These are phyloP conservation scores for Quadroppia sp. DNA, from an alignment of 2,888 invertebrate genomes.

Conservation along the genomic window DNA sequence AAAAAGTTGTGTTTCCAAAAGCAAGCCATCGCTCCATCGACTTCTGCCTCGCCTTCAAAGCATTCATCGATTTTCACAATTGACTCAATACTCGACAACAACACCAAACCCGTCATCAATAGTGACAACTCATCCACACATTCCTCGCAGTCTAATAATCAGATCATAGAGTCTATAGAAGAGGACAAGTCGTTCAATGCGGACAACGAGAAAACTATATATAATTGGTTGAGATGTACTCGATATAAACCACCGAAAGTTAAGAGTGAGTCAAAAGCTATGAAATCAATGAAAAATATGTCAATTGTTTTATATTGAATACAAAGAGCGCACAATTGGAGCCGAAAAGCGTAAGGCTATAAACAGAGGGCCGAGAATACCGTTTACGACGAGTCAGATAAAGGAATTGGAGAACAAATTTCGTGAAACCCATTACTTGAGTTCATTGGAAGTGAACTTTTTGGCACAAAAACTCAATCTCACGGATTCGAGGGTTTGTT, in stretches of 20 bases:
- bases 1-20: conserved; percentile 8
- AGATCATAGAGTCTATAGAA: not conserved
- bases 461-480: conserved; percentile 63
- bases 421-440: conserved; percentile 64
- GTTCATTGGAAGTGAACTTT: conserved; percentile 64
- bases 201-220: not conserved
- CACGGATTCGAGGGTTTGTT: conserved; percentile 63
- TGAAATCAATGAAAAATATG: not conserved
- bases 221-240: conserved; percentile 32
- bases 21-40: not conserved
- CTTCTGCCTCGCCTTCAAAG: not conserved
- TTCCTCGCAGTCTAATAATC: not conserved
- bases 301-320: not conserved
- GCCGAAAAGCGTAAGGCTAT: conserved; percentile 24
- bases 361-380: conserved; percentile 60
- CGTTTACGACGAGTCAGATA: conserved; percentile 67
- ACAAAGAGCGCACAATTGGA: not conserved
- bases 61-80: not conserved
- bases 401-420: conserved; percentile 66
- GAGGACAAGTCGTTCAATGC: not conserved
- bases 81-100: conserved; percentile 20
- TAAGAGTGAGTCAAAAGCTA: conserved; percentile 14
- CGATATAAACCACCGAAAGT: conserved; percentile 39
- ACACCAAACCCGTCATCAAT: not conserved
- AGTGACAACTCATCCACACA: not conserved